Evolutionary conservation across 2,797 vertebrate genomes (phyloP), one percentile per base, ranked within the genome.

Genomic region (Balearica regulorum): DNA sequence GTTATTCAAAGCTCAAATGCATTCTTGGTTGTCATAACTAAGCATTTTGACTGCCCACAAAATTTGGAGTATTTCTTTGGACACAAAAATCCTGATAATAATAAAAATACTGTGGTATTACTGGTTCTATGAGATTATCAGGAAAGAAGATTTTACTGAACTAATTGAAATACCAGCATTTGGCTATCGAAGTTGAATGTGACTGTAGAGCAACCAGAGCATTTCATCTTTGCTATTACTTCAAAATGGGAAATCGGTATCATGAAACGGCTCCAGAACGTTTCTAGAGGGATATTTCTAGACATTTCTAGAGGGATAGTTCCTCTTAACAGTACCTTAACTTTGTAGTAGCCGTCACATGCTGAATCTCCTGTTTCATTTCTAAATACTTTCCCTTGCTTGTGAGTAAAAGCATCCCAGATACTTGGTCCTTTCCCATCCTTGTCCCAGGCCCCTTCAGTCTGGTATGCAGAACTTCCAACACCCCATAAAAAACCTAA

Each of bases 361-460:
- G 99, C 98, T 1, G 98, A 97, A 87, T 99, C 99, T 66, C 98
- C 99, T 0, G 98, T 99, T 44, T 99, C 98, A 10, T 99, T 99
- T 79, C 97, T 96, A 4, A 98, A 96, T 64, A 98, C 98, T 87
- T 97, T 99, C 39, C 99, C 99, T 87, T 98, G 98, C 62, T 97
- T 98, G 91, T 99, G 99, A 29, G 98, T 98, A 93, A 99, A 99
- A 91, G 97, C 97, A 3, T 99, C 99, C 99, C 99, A 99, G 97
- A 99, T 99, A 96, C 99, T 99, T 37, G 98, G 97, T 87, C 99
- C 99, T 98, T 99, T 99, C 83, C 99, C 99, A 62, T 99, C 99
- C 95, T 98, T 98, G 98, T 99, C 98, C 99, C 99, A 99, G 88
- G 99, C 99, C 79, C 99, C 99, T 97, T 99, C 99, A 2, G 99